Percentiles rank a stretch among this genome's conserved stretches.
phyloP scores from a whole-genome alignment of 2,797 vertebrate genomes.

The Poecilia picta region DNA sequence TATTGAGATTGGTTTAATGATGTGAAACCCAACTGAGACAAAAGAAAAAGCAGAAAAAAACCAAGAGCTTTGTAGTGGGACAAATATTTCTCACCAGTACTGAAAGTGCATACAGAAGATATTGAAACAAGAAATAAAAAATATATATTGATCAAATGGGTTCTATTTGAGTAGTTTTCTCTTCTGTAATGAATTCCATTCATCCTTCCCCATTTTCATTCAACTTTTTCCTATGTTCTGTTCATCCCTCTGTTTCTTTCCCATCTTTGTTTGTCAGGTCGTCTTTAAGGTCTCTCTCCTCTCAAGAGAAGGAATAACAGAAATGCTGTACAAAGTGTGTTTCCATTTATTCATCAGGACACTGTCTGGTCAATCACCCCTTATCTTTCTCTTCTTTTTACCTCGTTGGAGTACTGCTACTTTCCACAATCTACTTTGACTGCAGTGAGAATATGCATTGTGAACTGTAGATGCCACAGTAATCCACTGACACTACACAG shows the following conservation, averaged over 20 bases:
- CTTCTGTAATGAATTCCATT: not conserved
- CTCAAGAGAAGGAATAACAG: conserved; percentile 24
- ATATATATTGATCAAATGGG: not conserved
- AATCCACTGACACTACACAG: conserved; percentile 32
- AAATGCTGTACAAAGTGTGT: conserved; percentile 28
- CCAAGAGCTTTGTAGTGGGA: not conserved
- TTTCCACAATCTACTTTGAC: conserved; percentile 38
- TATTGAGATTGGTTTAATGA: not conserved
- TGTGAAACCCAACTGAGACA: not conserved
- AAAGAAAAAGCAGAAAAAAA: not conserved
- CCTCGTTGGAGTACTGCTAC: conserved; percentile 26
- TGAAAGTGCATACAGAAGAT: not conserved
- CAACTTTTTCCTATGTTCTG: conserved; percentile 29
- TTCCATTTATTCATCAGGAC: conserved; percentile 11
- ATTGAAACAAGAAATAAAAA: not conserved
- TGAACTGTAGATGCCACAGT: conserved; percentile 39
- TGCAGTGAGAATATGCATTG: conserved; percentile 50
- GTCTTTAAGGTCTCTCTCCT: conserved; percentile 28
- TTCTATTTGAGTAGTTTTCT: not conserved
- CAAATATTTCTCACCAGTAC: not conserved
- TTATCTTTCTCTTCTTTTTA: conserved; percentile 26
- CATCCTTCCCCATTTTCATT: not conserved
- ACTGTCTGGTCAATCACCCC: not conserved
- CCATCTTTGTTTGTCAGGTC: conserved; percentile 20
- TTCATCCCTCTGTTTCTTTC: conserved; percentile 26